phyloP scores from a whole-genome alignment of 2,113 vertebrate genomes.

The Tichodroma muraria region DNA sequence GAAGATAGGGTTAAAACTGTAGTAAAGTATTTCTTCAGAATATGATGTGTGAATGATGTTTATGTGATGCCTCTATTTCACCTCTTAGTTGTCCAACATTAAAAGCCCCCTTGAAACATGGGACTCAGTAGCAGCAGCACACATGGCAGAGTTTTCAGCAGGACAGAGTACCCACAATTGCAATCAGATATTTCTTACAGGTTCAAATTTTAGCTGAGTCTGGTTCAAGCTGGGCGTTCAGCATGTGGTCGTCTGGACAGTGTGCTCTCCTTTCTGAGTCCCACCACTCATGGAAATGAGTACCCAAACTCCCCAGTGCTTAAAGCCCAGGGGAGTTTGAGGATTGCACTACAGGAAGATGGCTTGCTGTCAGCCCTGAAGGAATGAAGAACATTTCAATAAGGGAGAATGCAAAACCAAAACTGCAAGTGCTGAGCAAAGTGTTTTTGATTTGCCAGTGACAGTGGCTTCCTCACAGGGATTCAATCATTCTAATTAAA shows the following conservation, averaged over 20 bases:
- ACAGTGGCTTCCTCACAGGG: slow-evolving; percentile 3
- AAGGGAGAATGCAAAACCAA: not conserved
- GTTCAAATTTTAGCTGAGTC: not conserved
- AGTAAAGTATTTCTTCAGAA: not conserved
- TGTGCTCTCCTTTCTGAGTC: not conserved
- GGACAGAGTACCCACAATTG: not conserved
- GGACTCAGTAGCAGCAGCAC: not conserved
- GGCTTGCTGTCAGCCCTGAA: not conserved
- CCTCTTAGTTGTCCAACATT: not conserved
- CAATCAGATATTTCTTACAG: not conserved
- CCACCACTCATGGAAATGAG: not conserved
- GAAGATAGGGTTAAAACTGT: not conserved
- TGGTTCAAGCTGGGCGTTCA: not conserved
- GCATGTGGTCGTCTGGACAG: accelerated
- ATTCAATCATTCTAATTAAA: slow-evolving; percentile 65
- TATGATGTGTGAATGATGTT: not conserved
- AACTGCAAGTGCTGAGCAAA: not conserved
- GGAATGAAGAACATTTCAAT: not conserved
- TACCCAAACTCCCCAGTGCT: not conserved
- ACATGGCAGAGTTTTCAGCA: not conserved
- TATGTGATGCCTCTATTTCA: not conserved
- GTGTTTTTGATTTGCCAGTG: not conserved
- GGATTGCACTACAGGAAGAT: not conserved
- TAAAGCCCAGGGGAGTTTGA: not conserved
- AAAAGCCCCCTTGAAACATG: not conserved